Conservation (phyloP, 1,140 invertebrate species). For the Onthophagus taurus region DNA sequence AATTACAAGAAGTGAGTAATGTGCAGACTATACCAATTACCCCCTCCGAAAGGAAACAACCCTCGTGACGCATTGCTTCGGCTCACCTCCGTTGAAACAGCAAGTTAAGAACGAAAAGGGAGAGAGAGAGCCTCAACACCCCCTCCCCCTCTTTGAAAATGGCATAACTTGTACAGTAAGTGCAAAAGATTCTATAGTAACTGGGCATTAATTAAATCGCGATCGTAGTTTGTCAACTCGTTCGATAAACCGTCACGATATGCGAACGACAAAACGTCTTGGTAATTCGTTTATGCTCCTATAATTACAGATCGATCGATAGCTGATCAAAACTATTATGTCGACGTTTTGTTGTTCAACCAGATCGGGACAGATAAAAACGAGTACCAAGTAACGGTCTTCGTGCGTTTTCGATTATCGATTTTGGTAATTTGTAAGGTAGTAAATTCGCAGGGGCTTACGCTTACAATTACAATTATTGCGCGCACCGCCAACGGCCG, state of each 20-base stretch:
- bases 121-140: too few relatives aligned
- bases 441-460: slow-evolving; percentile 1
- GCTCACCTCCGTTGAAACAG: too few relatives aligned
- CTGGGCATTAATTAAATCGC: background rate
- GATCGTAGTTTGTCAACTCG: too few relatives aligned
- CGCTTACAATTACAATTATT: slow-evolving; percentile 1
- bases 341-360: background rate
- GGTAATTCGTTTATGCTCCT: too few relatives aligned
- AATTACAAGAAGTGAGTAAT: slow-evolving; percentile 38
- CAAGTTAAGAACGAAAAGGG: too few relatives aligned
- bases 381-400: too few relatives aligned
- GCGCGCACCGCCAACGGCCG: background rate
- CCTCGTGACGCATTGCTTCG: slow-evolving; percentile 14
- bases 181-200: background rate
- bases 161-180: background rate
- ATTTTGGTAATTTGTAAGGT: too few relatives aligned
- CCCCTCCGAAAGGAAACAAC: slow-evolving; percentile 17
- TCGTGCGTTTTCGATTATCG: too few relatives aligned
- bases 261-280: too few relatives aligned
- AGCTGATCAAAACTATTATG: too few relatives aligned
- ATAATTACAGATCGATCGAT: too few relatives aligned
- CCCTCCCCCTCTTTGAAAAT: background rate
- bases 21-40: slow-evolving; percentile 24
- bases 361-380: slow-evolving; percentile 8
- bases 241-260: too few relatives aligned